phyloP scores from a whole-genome alignment of 2,113 vertebrate species.

The Xiphophorus maculatus region DNA sequence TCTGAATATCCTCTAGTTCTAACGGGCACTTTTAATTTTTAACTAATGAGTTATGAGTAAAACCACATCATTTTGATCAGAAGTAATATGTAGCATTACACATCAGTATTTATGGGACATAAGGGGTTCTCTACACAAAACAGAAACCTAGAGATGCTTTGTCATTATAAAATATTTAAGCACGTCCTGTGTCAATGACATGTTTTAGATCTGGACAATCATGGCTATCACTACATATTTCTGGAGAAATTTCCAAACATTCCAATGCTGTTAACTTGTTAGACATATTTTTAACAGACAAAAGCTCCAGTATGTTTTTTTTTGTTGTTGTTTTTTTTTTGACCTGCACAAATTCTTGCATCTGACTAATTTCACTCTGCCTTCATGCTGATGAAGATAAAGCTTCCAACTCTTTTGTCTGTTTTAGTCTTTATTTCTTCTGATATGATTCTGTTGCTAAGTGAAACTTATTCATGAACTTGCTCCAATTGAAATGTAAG shows the following conservation, averaged over 20 bases:
- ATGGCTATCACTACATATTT: neutral
- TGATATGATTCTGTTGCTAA: slow-evolving; percentile 8
- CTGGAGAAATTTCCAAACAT: slow-evolving; percentile 4
- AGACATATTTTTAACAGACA: slow-evolving; percentile 8
- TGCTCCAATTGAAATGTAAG: slow-evolving; percentile 3
- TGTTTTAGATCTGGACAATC: neutral
- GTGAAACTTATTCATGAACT: slow-evolving; percentile 24
- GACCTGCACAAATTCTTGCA: neutral
- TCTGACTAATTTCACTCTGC: neutral
- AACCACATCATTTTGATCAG: neutral
- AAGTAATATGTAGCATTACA: neutral
- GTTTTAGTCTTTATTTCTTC: neutral
- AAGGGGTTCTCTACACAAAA: neutral
- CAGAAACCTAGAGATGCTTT: neutral
- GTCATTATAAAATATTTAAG: neutral
- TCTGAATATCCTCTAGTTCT: neutral
- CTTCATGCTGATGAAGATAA: neutral
- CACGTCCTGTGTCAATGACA: neutral
- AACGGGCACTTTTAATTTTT: neutral
- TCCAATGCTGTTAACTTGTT: neutral
- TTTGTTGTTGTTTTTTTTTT: neutral
- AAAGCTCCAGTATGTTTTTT: neutral
- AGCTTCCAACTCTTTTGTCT: neutral
- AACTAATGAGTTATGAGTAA: neutral
- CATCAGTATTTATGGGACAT: neutral